Evolutionary conservation across 2,888 invertebrate genomes (phyloP), one percentile per base, ranked within the genome.

Genomic region (Campaea margaritaria): DNA sequence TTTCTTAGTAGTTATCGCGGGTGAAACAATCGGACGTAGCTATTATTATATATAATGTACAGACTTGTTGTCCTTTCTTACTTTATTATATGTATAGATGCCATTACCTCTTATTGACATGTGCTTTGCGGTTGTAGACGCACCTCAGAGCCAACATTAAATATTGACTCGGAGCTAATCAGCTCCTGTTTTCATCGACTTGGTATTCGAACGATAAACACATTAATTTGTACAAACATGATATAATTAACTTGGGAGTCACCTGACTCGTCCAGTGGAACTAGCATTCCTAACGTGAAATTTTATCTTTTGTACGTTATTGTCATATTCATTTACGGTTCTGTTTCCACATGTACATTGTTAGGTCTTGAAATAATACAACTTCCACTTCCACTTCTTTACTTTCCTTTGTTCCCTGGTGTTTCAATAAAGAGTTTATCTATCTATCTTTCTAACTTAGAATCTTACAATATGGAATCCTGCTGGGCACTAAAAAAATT

Each of bases 41-140:
- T 21, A 21, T 21, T 21, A 21, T 21, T 21, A 21, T 21, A 21
- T 21, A 3, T 21, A 21, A 21, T 21, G 21, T 21, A 21, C 21
- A 21, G 21, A 21, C 21, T 21, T 21, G n/a, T 21, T 21, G 21
- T 21, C 21, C 21, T 21, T 21, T 3, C 2, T 5, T 21, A 5
- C 2, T 21, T 21, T 21, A 21, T 21, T 21, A 21, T 21, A 21
- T 21, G 21, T 21, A 21, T 5, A 21, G 47, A 51, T 28, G 58
- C 62, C 61, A 69, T 66, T 64, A 62, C 42, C 42, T 61, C 9
- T 43, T 69, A 64, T 67, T 69, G 61, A 69, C 67, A 59, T 62
- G 57, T 61, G 54, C 65, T 68, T 54, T 62, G 60, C 57, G 61
- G 53, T 58, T 51, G 51, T 46, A 58, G 67, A 58, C 64, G 64